Evolutionary conservation across 2,113 vertebrate genomes (phyloP).

Genomic region (Ictalurus furcatus): DNA sequence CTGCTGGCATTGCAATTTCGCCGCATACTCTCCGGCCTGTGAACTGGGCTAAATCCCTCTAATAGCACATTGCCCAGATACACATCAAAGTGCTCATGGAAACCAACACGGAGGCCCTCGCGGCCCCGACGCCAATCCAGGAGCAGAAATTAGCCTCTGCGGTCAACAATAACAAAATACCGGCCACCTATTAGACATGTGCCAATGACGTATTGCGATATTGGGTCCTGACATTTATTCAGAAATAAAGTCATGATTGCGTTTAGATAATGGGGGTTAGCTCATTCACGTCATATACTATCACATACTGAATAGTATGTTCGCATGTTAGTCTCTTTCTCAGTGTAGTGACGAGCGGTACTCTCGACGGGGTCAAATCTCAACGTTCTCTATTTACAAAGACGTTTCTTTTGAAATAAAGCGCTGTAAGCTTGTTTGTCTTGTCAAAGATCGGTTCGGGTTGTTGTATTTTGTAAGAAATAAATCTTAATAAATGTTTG

Average conservation of each 20-base stretch:
- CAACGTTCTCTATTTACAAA: too few species aligned
- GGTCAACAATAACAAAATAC: constrained; percentile 12
- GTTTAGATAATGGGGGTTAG: neutral
- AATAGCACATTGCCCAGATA: constrained; percentile 82
- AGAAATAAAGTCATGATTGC: neutral
- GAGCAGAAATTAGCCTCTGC: neutral
- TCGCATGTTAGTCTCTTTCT: neutral
- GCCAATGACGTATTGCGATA: neutral
- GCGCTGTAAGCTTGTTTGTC: too few species aligned
- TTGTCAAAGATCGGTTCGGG: too few species aligned
- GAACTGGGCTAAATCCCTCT: constrained; percentile 83
- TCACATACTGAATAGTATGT: neutral
- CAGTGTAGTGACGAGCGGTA: too few species aligned
- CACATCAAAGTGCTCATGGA: constrained; percentile 86
- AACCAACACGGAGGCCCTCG: constrained; percentile 74
- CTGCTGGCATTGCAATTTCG: constrained; percentile 77
- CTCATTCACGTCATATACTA: neutral
- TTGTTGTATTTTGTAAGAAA: too few species aligned
- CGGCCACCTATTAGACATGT: constrained; percentile 1
- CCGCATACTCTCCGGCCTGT: constrained; percentile 83
- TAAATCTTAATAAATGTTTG: too few species aligned
- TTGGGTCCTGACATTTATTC: neutral
- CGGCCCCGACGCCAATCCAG: constrained; percentile 16
- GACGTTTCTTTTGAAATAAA: too few species aligned
- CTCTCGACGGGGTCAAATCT: too few species aligned